Evolutionary conservation across 2,113 vertebrate species (phyloP).

Genomic region (Eurystomus gularis): DNA sequence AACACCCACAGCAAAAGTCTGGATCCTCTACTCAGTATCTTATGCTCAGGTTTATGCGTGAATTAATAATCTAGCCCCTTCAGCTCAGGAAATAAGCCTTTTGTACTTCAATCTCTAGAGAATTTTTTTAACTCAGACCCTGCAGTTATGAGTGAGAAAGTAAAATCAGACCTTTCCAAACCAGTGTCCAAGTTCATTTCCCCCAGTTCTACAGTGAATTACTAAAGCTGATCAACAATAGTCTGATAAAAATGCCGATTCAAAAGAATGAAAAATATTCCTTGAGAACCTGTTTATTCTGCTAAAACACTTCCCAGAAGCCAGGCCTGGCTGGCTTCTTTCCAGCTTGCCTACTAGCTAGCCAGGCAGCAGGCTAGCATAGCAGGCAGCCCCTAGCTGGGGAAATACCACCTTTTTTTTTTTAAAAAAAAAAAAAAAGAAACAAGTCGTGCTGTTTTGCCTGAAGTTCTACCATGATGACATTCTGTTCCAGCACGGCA

Average conservation of each 20-base stretch:
- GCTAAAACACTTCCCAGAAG: not conserved
- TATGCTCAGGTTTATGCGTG: not conserved
- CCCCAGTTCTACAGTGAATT: fast-evolving
- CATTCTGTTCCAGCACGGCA: not conserved
- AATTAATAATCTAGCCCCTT: not conserved
- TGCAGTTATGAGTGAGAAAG: not conserved
- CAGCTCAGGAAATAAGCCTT: not conserved
- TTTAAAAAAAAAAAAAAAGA: not conserved
- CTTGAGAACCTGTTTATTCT: not conserved
- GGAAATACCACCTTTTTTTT: not conserved
- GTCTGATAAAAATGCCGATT: not conserved
- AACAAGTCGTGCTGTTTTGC: not conserved
- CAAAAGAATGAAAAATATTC: not conserved
- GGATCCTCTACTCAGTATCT: not conserved
- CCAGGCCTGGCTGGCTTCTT: not conserved
- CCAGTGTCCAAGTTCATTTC: not conserved
- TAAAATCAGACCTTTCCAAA: not conserved
- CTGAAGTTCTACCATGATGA: not conserved
- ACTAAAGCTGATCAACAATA: not conserved
- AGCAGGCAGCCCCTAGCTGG: fast-evolving
- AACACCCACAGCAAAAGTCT: not conserved
- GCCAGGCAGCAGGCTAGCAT: fast-evolving
- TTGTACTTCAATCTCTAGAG: not conserved
- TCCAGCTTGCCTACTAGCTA: not conserved
- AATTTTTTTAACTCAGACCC: not conserved